Base-by-base conservation (phyloP, 2,113 vertebrate genomes). In the Sturnus vulgaris region DNA sequence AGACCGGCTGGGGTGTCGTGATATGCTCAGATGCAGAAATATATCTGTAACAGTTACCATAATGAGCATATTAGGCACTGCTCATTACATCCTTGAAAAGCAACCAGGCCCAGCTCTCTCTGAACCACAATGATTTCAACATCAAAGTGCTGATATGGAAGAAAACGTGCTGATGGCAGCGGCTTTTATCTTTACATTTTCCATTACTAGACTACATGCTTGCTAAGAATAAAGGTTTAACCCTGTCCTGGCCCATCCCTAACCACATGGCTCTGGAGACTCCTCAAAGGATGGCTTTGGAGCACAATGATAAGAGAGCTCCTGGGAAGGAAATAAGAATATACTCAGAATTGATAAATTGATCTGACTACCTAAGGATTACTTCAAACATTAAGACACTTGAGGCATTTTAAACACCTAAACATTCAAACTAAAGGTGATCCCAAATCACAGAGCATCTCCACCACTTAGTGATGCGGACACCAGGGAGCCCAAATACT, bases 31-130 rank as follows among this genome's bases (percentile, higher is more conserved):
- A 82, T 86, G 56, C 47, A 64, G 66, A 81, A 95, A 93, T 68
- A 49, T 46, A 75, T 90, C 82, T 90, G 87, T 53, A 88, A 85
- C 69, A 84, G 70, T 60, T 78, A 65, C 68, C 65, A 47, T 90
- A 92, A 95, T 84, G 47, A 95, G 28, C 28, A 13, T 73, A 70
- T 90, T 79, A 95, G 86, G 73, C 63, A 88, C 57, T 76, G 57
- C 57, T 94, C 57, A 66, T 66, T 88, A 68, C 78, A 61, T 79
- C 80, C 35, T 57, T 93, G 92, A 79, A 93, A 96, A 80, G 28
- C 49, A 88, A 53, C 23, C 57, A 63, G 46, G 27, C 73, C 42
- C n/a, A 77, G 37, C 24, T 87, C 53, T 77, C 22, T 56, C 24
- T 72, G 68, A 95, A 72, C 18, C 46, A 75, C 77, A 52, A 19